Base-by-base conservation (phyloP, 1,140 invertebrate genomes). In the Triops cancriformis region DNA sequence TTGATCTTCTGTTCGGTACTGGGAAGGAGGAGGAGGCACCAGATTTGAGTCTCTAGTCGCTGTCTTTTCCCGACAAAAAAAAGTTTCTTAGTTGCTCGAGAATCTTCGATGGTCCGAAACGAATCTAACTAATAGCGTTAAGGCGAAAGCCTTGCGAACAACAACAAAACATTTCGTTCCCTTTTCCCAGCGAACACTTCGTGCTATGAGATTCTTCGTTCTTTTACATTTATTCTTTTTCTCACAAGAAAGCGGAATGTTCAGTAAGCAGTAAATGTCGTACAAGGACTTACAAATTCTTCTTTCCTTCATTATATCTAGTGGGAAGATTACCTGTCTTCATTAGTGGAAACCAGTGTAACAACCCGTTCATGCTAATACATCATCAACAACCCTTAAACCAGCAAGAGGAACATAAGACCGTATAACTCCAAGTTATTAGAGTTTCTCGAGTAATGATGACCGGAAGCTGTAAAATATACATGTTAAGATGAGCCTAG, bases 401-500 rank as follows among this genome's bases (percentile, higher is more conserved):
- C 9, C 51, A 64, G 23, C 14, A 23, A 23, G 51, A 64, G 18
- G 23, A 64, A 64, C 14, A 64, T 64, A 23, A 64, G 51, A 64
- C 0, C 5, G 23, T n/a, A 64, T 7, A 64, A 18, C 51, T 64
- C 2, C 18, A 14, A n/a, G 23, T 64, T 23, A 64, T 23, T 18
- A 64, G 51, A 23, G 14, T 64, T 64, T 23, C 51, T 64, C 51
- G 51, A 64, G 51, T 18, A 64, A 64, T 37, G 51, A 64, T 64
- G 51, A 64, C 51, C 51, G 51, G 51, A 64, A 64, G 51, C 51
- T 23, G n/a, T 64, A 64, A 64, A 64, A 23, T 64, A n/a, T 64
- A 64, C 51, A 64, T 64, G 23, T 14, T 23, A 64, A 37, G 31
- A 37, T 37, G 31, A 4, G 31, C 7, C 31, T 37, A 37, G 31